phyloP scores from a whole-genome alignment of 2,113 vertebrate genomes.

The Suncus etruscus region DNA sequence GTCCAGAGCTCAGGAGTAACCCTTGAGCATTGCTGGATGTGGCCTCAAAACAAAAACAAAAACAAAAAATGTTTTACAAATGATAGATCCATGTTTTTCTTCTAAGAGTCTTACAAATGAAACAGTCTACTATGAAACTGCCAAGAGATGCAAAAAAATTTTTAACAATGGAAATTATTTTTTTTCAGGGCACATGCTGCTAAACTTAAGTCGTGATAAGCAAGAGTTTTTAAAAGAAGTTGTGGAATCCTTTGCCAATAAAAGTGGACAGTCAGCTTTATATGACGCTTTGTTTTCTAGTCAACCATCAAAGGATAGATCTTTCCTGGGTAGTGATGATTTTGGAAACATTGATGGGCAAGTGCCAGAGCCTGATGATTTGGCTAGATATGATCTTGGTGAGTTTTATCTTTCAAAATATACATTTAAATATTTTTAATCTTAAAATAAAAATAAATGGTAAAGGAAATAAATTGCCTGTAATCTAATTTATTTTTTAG shows the following conservation, averaged over 20 bases:
- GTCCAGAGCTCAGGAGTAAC: no score
- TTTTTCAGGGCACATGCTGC: constrained; percentile 94
- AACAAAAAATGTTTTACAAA: no score
- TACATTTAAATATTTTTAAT: neutral
- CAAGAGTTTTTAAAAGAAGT: constrained; percentile 92
- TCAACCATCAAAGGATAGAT: constrained; percentile 85
- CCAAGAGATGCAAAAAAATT: constrained; percentile 42
- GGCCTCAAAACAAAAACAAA: no score
- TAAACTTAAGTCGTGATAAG: constrained; percentile 91
- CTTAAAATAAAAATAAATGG: neutral
- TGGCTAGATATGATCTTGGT: constrained; percentile 94
- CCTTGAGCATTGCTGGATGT: no score
- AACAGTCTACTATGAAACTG: neutral
- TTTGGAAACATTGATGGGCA: constrained; percentile 87
- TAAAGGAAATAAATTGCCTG: neutral
- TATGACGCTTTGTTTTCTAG: constrained; percentile 91
- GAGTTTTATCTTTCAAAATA: constrained; percentile 75
- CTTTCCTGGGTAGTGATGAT: constrained; percentile 94
- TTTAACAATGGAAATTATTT: constrained; percentile 47
- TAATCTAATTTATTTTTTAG: constrained; percentile 13
- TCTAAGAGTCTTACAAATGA: neutral
- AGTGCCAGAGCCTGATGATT: constrained; percentile 88
- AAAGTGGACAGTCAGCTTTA: constrained; percentile 90
- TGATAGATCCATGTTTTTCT: no score
- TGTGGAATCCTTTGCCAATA: constrained; percentile 95